These are phyloP conservation scores for Alosa sapidissima DNA, from an alignment of 2,797 vertebrate species.

Conservation along the genomic window DNA sequence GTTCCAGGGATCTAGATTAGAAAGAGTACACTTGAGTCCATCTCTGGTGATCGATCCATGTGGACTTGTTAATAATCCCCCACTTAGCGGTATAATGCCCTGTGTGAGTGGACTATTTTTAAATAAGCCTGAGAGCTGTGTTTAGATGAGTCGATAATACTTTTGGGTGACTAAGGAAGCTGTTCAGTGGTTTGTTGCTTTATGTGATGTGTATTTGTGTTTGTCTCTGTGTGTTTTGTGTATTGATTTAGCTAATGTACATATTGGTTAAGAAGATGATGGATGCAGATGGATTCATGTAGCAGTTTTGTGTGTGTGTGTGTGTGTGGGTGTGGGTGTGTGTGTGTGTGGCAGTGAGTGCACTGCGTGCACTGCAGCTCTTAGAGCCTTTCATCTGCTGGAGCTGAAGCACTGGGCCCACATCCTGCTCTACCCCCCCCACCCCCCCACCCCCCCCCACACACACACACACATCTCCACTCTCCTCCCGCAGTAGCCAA, in stretches of 20 bases:
- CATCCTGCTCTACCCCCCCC: background rate
- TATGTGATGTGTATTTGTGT: background rate
- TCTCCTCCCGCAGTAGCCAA: background rate
- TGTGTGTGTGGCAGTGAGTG: background rate
- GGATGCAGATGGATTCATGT: background rate
- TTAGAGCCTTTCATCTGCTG: conserved; percentile 10
- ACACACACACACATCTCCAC: background rate
- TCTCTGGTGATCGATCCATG: background rate
- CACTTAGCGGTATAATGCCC: background rate
- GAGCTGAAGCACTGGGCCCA: background rate
- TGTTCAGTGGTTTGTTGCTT: background rate
- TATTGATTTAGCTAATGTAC: background rate
- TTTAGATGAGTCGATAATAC: background rate
- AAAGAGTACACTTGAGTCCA: background rate
- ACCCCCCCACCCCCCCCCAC: background rate
- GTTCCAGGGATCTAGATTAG: background rate
- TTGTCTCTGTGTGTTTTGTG: background rate
- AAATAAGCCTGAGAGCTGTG: background rate
- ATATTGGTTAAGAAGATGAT: background rate
- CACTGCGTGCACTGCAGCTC: background rate
- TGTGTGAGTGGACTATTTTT: background rate
- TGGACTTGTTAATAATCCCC: background rate
- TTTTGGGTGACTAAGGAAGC: background rate
- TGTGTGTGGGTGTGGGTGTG: background rate
- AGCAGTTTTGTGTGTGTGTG: background rate